A percentile compares a stretch with the other conserved stretches of the same genome.
Evolutionary conservation across 2,888 invertebrate species (phyloP).

Genomic region (Tenthredo scrophulariae): DNA sequence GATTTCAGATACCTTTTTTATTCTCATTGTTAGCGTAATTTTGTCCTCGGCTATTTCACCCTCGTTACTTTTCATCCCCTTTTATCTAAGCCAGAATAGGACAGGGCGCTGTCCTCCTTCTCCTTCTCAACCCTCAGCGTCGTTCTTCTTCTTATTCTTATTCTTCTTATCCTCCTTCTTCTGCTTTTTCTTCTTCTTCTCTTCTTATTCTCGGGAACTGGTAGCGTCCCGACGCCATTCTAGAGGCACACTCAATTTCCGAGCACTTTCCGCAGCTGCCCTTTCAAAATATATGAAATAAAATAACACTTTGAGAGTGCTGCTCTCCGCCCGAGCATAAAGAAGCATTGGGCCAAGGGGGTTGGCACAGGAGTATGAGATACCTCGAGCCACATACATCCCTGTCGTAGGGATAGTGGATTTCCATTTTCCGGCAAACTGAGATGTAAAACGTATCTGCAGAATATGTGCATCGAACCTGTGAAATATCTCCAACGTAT

Average conservation of each 20-base stretch:
- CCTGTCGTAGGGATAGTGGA: not conserved
- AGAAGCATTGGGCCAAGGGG: conserved; percentile 33
- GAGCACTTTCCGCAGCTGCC: conserved; percentile 63
- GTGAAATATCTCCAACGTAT: not conserved
- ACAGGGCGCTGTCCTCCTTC: not conserved
- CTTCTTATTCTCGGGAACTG: conserved; percentile 11
- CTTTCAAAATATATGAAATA: conserved; percentile 64
- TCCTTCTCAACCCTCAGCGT: not conserved
- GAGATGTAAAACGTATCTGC: not conserved
- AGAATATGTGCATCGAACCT: not conserved
- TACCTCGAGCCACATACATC: conserved; percentile 7
- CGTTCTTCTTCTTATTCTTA: conserved; percentile 6
- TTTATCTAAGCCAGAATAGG: not conserved
- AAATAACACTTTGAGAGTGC: conserved; percentile 61
- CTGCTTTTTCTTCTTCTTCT: not conserved
- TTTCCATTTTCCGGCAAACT: not conserved
- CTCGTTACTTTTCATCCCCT: conserved; percentile 38
- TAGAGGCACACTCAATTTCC: conserved; percentile 63
- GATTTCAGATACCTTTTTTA: not conserved
- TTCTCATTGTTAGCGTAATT: conserved; percentile 32
- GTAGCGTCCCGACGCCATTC: conserved; percentile 46
- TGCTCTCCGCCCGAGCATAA: conserved; percentile 57
- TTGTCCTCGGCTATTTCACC: conserved; percentile 28
- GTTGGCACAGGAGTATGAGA: conserved; percentile 36
- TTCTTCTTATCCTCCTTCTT: not conserved